These are phyloP conservation scores for Lepidochitona cinerea DNA, from an alignment of 2,888 invertebrate species.

Conservation along the genomic window DNA sequence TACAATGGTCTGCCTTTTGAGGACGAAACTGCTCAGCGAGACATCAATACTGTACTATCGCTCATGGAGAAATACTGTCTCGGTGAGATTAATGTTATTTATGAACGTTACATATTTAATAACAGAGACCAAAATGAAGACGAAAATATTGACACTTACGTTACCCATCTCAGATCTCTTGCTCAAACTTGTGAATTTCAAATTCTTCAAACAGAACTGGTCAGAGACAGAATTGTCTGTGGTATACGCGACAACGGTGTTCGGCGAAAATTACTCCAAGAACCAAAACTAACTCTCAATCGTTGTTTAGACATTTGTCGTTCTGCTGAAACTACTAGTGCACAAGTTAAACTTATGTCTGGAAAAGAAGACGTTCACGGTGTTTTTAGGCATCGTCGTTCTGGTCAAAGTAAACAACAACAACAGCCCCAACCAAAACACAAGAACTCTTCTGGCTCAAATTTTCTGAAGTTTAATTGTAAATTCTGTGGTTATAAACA, in stretches of 20 bases:
- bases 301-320: slow-evolving; percentile 5
- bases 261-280: neutral
- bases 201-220: neutral
- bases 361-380: no score
- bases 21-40: neutral
- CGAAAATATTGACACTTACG: neutral
- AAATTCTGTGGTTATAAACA: no score
- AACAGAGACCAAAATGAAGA: neutral
- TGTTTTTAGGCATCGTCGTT: no score
- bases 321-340: slow-evolving; percentile 6
- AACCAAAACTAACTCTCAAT: neutral
- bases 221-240: slow-evolving; percentile 9
- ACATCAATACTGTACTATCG: neutral
- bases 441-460: no score
- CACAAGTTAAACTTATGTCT: neutral
- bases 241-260: neutral
- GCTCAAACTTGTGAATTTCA: neutral
- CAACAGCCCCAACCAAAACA: no score
- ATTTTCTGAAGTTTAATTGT: no score
- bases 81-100: neutral
- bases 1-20: neutral
- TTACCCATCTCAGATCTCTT: neutral
- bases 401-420: no score
- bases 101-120: neutral
- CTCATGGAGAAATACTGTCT: neutral